Conservation (phyloP, 2,113 vertebrate species). For the Toxostoma redivivum region DNA sequence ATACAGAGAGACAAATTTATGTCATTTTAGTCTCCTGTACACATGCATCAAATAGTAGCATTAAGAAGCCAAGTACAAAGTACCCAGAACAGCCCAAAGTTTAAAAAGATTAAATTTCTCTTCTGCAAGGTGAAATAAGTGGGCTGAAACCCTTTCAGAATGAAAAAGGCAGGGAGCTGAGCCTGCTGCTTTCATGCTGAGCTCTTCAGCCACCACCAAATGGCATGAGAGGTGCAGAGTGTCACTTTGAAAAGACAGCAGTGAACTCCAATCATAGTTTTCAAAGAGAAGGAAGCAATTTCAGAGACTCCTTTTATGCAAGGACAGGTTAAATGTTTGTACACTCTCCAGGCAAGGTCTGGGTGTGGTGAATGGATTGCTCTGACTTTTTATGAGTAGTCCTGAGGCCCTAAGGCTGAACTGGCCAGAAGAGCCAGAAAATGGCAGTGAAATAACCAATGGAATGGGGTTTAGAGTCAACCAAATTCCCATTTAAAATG, state of each 20-base stretch:
- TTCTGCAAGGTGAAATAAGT: neutral
- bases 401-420: neutral
- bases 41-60: neutral
- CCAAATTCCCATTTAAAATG: neutral
- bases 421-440: neutral
- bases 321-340: neutral
- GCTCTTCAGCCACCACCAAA: neutral
- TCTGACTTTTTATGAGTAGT: neutral
- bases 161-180: neutral
- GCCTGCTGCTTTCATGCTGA: neutral
- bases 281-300: neutral
- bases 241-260: neutral
- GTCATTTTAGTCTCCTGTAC: neutral
- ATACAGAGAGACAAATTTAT: neutral
- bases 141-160: neutral
- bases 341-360: neutral
- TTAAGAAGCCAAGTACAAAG: neutral
- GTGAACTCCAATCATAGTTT: neutral
- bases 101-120: neutral
- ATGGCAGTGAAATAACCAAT: neutral
- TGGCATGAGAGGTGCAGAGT: neutral
- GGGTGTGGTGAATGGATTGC: neutral
- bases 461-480: neutral
- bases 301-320: neutral
- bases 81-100: neutral